Base-by-base conservation (phyloP, 2,797 vertebrate species). In the Champsocephalus esox region DNA sequence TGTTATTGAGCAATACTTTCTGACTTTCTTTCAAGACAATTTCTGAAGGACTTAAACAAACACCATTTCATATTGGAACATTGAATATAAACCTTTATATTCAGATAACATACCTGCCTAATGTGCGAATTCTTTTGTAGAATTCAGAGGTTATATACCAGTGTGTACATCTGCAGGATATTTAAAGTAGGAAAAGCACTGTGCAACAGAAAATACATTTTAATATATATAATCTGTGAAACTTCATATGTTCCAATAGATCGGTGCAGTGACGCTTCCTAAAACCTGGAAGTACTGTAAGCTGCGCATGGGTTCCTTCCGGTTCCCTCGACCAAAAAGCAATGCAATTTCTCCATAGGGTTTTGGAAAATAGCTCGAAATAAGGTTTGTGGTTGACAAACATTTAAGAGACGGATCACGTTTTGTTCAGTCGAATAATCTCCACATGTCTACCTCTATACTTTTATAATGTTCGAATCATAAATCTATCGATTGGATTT, bases 1-100 rank as follows among this genome's bases (percentile, higher is more conserved):
- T 61, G 54, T 66, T 67, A 70, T 61, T 72, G 5, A 79, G 19
- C 48, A 66, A 63, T 56, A 70, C 56, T 58, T 44, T 68, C 19
- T 55, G 61, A 21, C 45, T 38, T 38, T 38, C 34, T 38, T 38
- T 38, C 34, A 38, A 38, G 34, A 38, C 34, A 38, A 9, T 38
- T 38, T 38, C 34, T 38, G 34, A 38, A 38, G 41, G 34, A 16
- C 2, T 52, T 28, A 64, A 67, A 32, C 32, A 46, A 41, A 44
- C 43, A 16, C 62, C 24, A 51, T 24, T 59, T 59, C 34, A n/a
- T 3, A 16, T 5, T 32, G 34, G 64, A 66, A 54, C 50, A 62
- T 73, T 5, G 9, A 1, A 13, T 69, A 16, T 62, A 3, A 13
- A 41, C 46, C 6, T 45, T 48, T 46, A 54, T 55, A 10, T 34